Base-by-base conservation (phyloP, 2,888 invertebrate species). In the Ichneumoninae sp. region DNA sequence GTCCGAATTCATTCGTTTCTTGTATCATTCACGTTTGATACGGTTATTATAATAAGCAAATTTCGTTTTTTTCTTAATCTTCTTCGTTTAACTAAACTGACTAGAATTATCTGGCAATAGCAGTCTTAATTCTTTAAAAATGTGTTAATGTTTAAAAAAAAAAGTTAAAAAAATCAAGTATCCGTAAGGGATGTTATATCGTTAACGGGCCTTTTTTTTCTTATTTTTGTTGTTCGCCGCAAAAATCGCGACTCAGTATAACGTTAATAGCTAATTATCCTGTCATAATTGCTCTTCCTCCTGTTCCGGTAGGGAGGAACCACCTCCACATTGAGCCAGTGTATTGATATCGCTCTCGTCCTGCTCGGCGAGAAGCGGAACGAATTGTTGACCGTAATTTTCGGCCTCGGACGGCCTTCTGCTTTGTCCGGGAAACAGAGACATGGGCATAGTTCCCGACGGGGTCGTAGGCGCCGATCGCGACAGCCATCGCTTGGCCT, bases 401-500 rank as follows among this genome's bases (percentile, higher is more conserved):
- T 90, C 91, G 0, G 88, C 81, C 57, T 92, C 92, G 3, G 91
- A 92, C 4, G 93, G 91, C 80, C 91, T 90, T 74, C 88, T 85
- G 57, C 92, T 94, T 83, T 94, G 93, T 85, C 95, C 94, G 80
- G 95, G 95, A n/a, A 95, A 94, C 65, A 96, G 95, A 19, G 96
- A 96, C 86, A 96, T 94, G 10, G 97, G 96, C 19, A 96, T 96
- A 76, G 95, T 96, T 47, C 96, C 94, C 86, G 96, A 96, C 0
- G 97, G 97, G 0, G 97, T 97, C 2, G 96, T 97, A 0, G 97
- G 97, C 0, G 97, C 97, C 0, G 97, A 97, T 33, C 97, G 94
- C 0, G 97, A 97, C 7, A 97, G 94, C 94, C 96, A 96, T 62
- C 96, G 94, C 86, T 91, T 93, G 3, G 90, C 86, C 82, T 92